These are phyloP conservation scores for Ceratitis capitata DNA, from an alignment of 1,140 invertebrate genomes.

Conservation along the genomic window DNA sequence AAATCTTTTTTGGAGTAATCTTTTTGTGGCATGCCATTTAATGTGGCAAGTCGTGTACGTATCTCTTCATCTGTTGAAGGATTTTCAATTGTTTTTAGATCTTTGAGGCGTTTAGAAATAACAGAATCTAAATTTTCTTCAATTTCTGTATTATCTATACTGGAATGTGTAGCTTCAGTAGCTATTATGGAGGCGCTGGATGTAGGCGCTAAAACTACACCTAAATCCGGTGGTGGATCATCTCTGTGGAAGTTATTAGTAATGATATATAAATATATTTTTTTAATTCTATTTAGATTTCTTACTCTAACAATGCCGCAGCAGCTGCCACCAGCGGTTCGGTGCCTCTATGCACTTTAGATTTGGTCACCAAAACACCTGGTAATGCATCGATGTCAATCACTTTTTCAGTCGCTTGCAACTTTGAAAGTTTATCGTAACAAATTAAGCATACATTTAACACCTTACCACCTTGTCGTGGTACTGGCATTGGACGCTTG, in stretches of 20 bases:
- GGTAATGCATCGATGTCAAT: conserved; percentile 56
- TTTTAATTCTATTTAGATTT: conserved; percentile 2
- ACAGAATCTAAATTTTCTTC: conserved; percentile 62
- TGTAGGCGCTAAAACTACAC: conserved; percentile 55
- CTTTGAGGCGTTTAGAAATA: conserved; percentile 71
- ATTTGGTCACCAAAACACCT: conserved; percentile 53
- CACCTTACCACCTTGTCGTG: conserved; percentile 52
- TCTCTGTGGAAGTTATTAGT: conserved; percentile 43
- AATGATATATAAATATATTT: background rate
- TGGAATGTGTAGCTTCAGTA: conserved; percentile 34
- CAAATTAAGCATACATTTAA: conserved; percentile 59
- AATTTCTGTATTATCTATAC: conserved; percentile 47
- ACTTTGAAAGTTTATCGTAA: conserved; percentile 56
- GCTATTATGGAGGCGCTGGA: conserved; percentile 56
- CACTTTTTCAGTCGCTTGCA: conserved; percentile 54
- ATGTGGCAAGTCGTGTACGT: conserved; percentile 67
- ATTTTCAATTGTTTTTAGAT: conserved; percentile 67
- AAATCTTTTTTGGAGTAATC: conserved; percentile 59
- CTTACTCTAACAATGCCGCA: conserved; percentile 52
- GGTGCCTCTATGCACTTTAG: conserved; percentile 12
- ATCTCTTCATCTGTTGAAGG: conserved; percentile 65
- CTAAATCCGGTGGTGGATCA: conserved; percentile 50
- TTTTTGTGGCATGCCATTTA: conserved; percentile 67
- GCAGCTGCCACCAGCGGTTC: conserved; percentile 54
- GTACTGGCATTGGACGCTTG: conserved; percentile 67